Evolutionary conservation across 2,113 vertebrate genomes (phyloP), one percentile per base, ranked within the genome.

Genomic region (Mesocricetus auratus): DNA sequence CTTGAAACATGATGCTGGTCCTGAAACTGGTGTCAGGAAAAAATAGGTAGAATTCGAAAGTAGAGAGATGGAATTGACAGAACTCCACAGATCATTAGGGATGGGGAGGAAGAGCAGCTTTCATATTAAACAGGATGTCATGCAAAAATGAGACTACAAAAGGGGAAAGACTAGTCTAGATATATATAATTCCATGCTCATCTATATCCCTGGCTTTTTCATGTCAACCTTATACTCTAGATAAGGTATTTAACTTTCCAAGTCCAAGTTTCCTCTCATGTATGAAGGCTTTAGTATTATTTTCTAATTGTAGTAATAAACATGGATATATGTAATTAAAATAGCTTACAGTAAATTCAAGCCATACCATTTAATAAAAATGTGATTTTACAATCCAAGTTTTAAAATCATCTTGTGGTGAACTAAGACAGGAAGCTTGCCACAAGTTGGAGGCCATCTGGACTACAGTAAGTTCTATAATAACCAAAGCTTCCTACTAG

Each of bases 351-450:
- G 7, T 88, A 3, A 90, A 85, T 94, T 89, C 36, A 91, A 77
- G 22, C n/a, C 12, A 45, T 0, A 83, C 10, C 10, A 47, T 42
- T 88, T 45, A 42, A 60, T 39, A 88, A 90, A 91, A 88, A 89
- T 86, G 36, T 86, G 10, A 96, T 64, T 73, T 94, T 91, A 17
- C 94, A 89, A 91, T 42, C 5, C 36, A 87, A 71, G 4, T 79
- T 62, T 62, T 62, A 62, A 62, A 62, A 62, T 62, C 60, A 69
- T 69, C 68, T 69, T 69, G 68, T 69, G 15, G 42, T 2, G 42
- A 5, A 10, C 17, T 5, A 1, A 86, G 39, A 42, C 5, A 86
- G 42, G 42, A 68, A 33, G 19, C 10, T 68, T 47, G 9, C 31
- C 39, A 45, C 26, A 45, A 85, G 39, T 64, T 33, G 26, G 26